A percentile compares a stretch with the other conserved stretches of the same genome.
These are phyloP conservation scores for Periphyllus acericola DNA, from an alignment of 2,888 invertebrate genomes.

Conservation along the genomic window DNA sequence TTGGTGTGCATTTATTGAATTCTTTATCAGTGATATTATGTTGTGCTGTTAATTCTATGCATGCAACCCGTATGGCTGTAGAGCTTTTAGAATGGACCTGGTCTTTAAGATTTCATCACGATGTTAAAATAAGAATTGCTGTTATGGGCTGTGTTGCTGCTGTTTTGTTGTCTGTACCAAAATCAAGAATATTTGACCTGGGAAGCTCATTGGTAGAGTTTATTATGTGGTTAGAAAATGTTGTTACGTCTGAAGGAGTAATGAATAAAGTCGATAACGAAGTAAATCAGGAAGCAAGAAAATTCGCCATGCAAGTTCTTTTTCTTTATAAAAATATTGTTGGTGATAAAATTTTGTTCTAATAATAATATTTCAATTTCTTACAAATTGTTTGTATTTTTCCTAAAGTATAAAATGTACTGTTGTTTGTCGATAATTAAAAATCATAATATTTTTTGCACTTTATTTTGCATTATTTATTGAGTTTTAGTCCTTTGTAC, in stretches of 20 bases:
- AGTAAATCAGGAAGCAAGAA: slow-evolving; percentile 74
- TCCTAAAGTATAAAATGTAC: not conserved
- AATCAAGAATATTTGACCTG: slow-evolving; percentile 73
- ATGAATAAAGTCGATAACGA: slow-evolving; percentile 71
- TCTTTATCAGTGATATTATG: slow-evolving; percentile 76
- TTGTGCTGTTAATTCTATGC: slow-evolving; percentile 75
- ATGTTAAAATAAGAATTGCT: slow-evolving; percentile 75
- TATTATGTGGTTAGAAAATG: slow-evolving; percentile 75
- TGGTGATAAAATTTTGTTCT: slow-evolving; percentile 9
- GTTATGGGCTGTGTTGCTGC: slow-evolving; percentile 77
- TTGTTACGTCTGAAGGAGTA: slow-evolving; percentile 71
- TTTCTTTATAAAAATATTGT: slow-evolving; percentile 69
- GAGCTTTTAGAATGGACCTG: slow-evolving; percentile 78
- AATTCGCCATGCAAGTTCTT: slow-evolving; percentile 74
- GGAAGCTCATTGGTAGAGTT: slow-evolving; percentile 74
- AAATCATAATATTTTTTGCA: slow-evolving; percentile 14
- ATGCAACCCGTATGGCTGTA: slow-evolving; percentile 74
- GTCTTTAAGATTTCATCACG: slow-evolving; percentile 75
- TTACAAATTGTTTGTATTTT: slow-evolving; percentile 4
- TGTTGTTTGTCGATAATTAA: slow-evolving; percentile 27
- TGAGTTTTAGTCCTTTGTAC: slow-evolving; percentile 7
- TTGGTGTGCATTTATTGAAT: slow-evolving; percentile 73
- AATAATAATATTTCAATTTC: slow-evolving; percentile 11
- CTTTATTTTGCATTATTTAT: slow-evolving; percentile 42
- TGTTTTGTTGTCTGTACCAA: slow-evolving; percentile 74